These are phyloP conservation scores for Acronicta alni DNA, from an alignment of 2,888 invertebrate genomes.

Conservation along the genomic window DNA sequence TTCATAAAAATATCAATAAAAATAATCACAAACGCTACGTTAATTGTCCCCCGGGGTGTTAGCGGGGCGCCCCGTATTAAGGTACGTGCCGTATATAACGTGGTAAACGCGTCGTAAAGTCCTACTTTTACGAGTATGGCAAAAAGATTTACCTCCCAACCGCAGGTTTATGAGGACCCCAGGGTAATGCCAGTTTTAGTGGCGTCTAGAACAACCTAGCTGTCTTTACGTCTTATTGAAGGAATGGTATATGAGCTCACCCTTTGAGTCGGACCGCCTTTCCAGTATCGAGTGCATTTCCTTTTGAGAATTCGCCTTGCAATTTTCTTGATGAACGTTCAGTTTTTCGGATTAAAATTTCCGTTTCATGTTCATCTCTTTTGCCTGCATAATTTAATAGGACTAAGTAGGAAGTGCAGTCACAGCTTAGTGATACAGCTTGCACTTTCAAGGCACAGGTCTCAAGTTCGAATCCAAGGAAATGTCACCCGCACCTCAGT, in stretches of 20 bases:
- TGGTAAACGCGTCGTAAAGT: constrained; percentile 71
- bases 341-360: constrained; percentile 2
- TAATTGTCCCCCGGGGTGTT: constrained; percentile 49
- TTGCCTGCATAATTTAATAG: too few species aligned
- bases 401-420: too few species aligned
- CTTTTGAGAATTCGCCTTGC: constrained; percentile 19
- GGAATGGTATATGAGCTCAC: constrained; percentile 52
- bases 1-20: constrained; percentile 67
- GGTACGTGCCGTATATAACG: constrained; percentile 53
- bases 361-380: neutral
- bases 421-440: too few species aligned
- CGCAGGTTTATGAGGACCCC: constrained; percentile 63
- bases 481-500: too few species aligned
- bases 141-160: constrained; percentile 69
- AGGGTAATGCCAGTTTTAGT: constrained; percentile 56
- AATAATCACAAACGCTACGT: constrained; percentile 56
- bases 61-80: constrained; percentile 28
- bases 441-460: constrained; percentile 40
- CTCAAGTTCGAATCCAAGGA: constrained; percentile 6
- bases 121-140: constrained; percentile 68
- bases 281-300: constrained; percentile 36
- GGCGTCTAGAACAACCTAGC: constrained; percentile 33
- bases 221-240: constrained; percentile 55
- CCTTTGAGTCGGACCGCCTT: constrained; percentile 46
- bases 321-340: constrained; percentile 13